Evolutionary conservation across 2,888 invertebrate genomes (phyloP).

Genomic region (Leptinotarsa juncta): DNA sequence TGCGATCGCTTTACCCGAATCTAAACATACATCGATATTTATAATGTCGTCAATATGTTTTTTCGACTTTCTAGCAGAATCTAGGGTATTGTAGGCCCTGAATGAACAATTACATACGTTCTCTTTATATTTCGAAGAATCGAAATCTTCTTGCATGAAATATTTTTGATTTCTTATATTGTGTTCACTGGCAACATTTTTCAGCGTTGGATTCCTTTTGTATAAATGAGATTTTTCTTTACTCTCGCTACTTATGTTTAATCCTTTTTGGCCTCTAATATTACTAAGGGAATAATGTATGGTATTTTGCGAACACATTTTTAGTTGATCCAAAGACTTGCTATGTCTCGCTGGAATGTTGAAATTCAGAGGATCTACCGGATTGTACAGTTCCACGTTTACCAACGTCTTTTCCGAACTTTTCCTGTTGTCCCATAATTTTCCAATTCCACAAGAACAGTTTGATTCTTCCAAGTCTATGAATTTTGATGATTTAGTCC

Average conservation of each 20-base stretch:
- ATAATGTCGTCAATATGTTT: slow-evolving; percentile 26
- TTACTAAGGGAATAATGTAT: slow-evolving; percentile 56
- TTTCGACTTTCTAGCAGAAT: slow-evolving; percentile 22
- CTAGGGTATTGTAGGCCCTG: slow-evolving; percentile 32
- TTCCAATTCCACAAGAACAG: slow-evolving; percentile 56
- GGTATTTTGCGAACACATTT: slow-evolving; percentile 63
- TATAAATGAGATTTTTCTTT: slow-evolving; percentile 41
- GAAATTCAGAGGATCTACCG: slow-evolving; percentile 47
- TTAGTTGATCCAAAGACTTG: slow-evolving; percentile 84
- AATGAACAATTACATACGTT: slow-evolving; percentile 45
- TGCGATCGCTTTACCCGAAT: slow-evolving; percentile 37
- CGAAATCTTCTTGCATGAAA: slow-evolving; percentile 40
- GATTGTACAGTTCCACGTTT: slow-evolving; percentile 44
- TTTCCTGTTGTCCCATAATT: slow-evolving; percentile 53
- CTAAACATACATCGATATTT: slow-evolving; percentile 33
- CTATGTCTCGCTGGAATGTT: slow-evolving; percentile 72
- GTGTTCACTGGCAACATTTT: slow-evolving; percentile 55
- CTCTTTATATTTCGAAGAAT: slow-evolving; percentile 26
- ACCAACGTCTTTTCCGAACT: slow-evolving; percentile 49
- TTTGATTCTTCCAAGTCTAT: slow-evolving; percentile 50
- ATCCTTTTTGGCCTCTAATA: slow-evolving; percentile 44
- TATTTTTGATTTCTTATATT: slow-evolving; percentile 48
- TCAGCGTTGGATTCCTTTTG: slow-evolving; percentile 48
- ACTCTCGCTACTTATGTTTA: slow-evolving; percentile 14
- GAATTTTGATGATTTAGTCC: slow-evolving; percentile 47